Base-by-base conservation (phyloP, 2,113 vertebrate genomes). In the Ciconia maguari region DNA sequence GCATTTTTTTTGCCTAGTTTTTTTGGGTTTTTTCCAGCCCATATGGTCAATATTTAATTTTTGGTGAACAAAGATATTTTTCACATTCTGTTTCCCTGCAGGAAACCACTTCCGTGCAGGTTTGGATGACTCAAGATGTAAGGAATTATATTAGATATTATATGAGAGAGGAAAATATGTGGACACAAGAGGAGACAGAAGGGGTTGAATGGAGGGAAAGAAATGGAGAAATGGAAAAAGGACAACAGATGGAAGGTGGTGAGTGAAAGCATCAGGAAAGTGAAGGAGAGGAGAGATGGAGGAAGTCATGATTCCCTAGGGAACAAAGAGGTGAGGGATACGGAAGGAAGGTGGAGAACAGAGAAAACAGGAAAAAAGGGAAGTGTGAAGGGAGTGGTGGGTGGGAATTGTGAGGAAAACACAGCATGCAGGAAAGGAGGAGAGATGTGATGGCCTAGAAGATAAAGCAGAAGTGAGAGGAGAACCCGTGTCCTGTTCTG, bases 31-130 rank as follows among this genome's bases (percentile, higher is more conserved):
- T 87, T 81, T 66, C 71, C 22, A 60, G 54, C 52, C 80, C 83
- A 77, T 72, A 87, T 89, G 89, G 87, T 80, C 83, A 96, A 77
- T 92, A 95, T 92, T 95, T 93, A 77, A 95, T 94, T 97, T 93
- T 83, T 95, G 36, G 64, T 93, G 91, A 89, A 89, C 46, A 87
- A 87, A 86, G 58, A 52, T 83, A 38, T 86, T 94, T 94, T 74
- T 95, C 49, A 72, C 83, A 86, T 89, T 86, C 54, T 92, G 34
- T 49, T 92, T 91, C 83, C 54, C 89, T 83, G 72, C 0, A 0
- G 80, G 80, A 94, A 93, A 65, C 27, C 36, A 91, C 42, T 86
- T 91, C 32, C 46, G 89, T 89, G 64, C 60, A 81, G 49, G 58
- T 93, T 80, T 41, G 30, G 46, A 83, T 94, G 76, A 94, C 79